A percentile compares a stretch with the other conserved stretches of the same genome.
Evolutionary conservation across 2,797 vertebrate genomes (phyloP).

Genomic region (Muscicapa comitata): DNA sequence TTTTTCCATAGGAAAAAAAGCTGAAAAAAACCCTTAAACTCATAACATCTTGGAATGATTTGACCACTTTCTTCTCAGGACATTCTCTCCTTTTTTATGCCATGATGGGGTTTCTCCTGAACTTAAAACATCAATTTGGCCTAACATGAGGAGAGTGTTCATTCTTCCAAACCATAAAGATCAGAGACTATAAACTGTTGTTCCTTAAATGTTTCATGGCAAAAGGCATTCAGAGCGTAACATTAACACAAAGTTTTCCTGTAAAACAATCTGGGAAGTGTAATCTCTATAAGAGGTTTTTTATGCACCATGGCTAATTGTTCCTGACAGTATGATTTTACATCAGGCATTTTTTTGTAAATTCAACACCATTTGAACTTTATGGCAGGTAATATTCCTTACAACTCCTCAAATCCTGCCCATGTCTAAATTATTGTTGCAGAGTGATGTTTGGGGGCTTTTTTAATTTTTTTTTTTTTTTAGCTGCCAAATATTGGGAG

Average conservation of each 20-base stretch:
- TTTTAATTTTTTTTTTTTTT: background rate
- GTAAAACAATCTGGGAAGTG: constrained; percentile 71
- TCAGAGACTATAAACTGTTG: constrained; percentile 68
- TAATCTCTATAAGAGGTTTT: constrained; percentile 62
- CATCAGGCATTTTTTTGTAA: constrained; percentile 50
- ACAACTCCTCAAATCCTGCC: constrained; percentile 1
- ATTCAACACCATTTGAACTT: constrained; percentile 33
- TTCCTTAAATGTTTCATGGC: constrained; percentile 67
- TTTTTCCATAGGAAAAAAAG: constrained; percentile 54
- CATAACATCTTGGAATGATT: constrained; percentile 71
- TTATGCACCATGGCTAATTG: constrained; percentile 69
- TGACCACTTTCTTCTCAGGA: constrained; percentile 59
- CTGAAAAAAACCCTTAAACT: constrained; percentile 27
- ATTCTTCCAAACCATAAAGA: constrained; percentile 65
- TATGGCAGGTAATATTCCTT: constrained; percentile 53
- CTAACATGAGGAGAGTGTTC: background rate
- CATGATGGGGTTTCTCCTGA: constrained; percentile 46
- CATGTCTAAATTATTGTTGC: constrained; percentile 16
- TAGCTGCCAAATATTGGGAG: background rate
- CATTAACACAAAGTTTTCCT: constrained; percentile 60
- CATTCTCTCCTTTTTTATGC: constrained; percentile 50
- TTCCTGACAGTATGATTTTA: constrained; percentile 57
- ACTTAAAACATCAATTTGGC: constrained; percentile 59
- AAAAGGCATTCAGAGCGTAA: constrained; percentile 67
- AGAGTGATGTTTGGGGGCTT: background rate